Base-by-base conservation (phyloP, 2,797 vertebrate genomes). In the Aeoliscus strigatus region DNA sequence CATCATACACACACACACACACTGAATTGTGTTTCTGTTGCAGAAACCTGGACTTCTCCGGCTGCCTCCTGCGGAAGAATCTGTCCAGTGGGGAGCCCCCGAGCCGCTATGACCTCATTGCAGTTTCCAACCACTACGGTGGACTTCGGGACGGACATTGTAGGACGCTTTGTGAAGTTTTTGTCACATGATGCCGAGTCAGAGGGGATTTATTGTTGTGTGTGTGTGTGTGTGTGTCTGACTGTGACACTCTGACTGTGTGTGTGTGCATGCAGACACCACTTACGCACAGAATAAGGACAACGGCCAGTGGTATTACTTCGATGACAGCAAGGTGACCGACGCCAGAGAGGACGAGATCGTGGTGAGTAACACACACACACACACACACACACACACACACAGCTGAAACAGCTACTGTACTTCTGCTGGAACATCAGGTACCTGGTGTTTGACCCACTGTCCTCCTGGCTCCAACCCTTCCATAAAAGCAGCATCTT, bases 81-180 rank as follows among this genome's bases (percentile, higher is more conserved):
- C 51, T 68, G 55, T 80, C 77, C 3, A 77, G 69, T 27, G 76
- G 71, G 1, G 85, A 90, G 43, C 87, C 90, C 8, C 86, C 85
- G 2, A 90, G 89, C 78, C 82, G 87, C 58, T 93, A 94, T 0
- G 90, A 94, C 74, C 90, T 94, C 76, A 93, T 93, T 1, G 89
- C 91, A 0, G 91, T 93, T 52, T 93, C 91, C 49, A 94, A 93
- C 80, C 93, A 93, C 73, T 92, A 92, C 2, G 93, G 92, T 8
- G 90, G 91, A 44, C 89, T 93, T 38, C 70, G 90, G 38, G 92
- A 92, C 2, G 92, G 92, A 53, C 93, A 94, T 52, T 94, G 92
- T 94, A 80, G 49, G 29, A 25, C 29, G 4, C 8, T 27, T n/a
- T n/a, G n/a, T n/a, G n/a, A n/a, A n/a, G n/a, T n/a, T n/a, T n/a